A percentile compares a stretch with the other conserved stretches of the same genome.
These are phyloP conservation scores for Numenius arquata DNA, from an alignment of 2,113 vertebrate genomes.

Conservation along the genomic window DNA sequence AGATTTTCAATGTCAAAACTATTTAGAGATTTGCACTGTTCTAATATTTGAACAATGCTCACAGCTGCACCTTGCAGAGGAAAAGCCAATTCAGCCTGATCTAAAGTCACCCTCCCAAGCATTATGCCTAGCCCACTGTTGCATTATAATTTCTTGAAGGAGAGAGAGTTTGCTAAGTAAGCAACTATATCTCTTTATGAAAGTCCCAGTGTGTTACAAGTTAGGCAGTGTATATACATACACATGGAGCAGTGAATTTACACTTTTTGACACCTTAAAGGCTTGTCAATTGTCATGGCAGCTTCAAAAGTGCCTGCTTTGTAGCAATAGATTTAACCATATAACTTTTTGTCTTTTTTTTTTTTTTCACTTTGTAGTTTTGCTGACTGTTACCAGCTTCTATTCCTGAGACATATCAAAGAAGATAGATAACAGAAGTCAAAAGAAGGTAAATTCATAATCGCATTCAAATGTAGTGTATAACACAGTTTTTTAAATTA, in stretches of 20 bases:
- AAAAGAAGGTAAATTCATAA: slow-evolving; percentile 48
- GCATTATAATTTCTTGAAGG: neutral
- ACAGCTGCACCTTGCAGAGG: neutral
- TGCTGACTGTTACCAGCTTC: slow-evolving; percentile 39
- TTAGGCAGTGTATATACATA: neutral
- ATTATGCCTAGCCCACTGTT: neutral
- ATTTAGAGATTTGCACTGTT: neutral
- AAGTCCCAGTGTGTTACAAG: neutral
- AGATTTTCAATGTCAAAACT: neutral
- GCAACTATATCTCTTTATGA: neutral
- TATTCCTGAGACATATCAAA: slow-evolving; percentile 40
- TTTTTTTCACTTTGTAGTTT: slow-evolving; percentile 45
- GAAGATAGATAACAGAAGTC: slow-evolving; percentile 30
- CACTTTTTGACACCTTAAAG: slow-evolving; percentile 39
- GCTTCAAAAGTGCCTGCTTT: slow-evolving; percentile 48
- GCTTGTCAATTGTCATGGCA: slow-evolving; percentile 26
- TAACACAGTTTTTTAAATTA: neutral
- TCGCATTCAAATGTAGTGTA: neutral
- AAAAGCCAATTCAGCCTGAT: neutral
- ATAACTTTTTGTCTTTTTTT: neutral
- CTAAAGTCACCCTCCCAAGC: neutral
- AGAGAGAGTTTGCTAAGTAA: slow-evolving; percentile 27
- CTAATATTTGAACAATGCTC: neutral
- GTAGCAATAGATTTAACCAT: neutral
- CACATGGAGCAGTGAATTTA: neutral